Conservation (phyloP, 2,113 vertebrate species). For the Scomber japonicus region DNA sequence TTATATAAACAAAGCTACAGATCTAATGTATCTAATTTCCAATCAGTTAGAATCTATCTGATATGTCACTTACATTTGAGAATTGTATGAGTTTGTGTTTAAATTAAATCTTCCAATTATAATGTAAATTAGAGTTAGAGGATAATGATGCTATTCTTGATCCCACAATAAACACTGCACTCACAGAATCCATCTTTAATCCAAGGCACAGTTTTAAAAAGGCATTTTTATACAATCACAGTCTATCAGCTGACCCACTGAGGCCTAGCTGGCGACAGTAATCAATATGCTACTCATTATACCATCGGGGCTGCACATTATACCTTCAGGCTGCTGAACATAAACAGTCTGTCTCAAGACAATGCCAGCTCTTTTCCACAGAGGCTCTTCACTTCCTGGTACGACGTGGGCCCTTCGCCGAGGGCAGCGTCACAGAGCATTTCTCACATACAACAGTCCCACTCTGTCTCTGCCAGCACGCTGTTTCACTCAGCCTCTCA, state of each 20-base stretch:
- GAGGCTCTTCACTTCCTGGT: constrained; percentile 81
- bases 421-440: constrained; percentile 57
- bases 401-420: constrained; percentile 70
- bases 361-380: constrained; percentile 77
- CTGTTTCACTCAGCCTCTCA: constrained; percentile 25
- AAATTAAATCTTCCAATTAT: no score
- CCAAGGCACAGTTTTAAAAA: constrained; percentile 31
- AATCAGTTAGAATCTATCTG: neutral
- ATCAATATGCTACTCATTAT: constrained; percentile 64
- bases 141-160: neutral
- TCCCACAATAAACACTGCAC: constrained; percentile 1
- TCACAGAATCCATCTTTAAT: constrained; percentile 18
- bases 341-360: constrained; percentile 69
- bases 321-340: constrained; percentile 52
- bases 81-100: no score
- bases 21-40: no score
- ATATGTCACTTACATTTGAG: no score
- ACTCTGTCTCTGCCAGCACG: constrained; percentile 41
- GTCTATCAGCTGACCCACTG: constrained; percentile 47
- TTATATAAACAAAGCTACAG: no score
- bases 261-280: constrained; percentile 38
- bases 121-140: neutral
- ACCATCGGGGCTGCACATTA: constrained; percentile 23
- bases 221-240: constrained; percentile 28
- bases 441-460: constrained; percentile 72